phyloP scores from a whole-genome alignment of 2,888 invertebrate genomes.

The Druceiella hillmani region DNA sequence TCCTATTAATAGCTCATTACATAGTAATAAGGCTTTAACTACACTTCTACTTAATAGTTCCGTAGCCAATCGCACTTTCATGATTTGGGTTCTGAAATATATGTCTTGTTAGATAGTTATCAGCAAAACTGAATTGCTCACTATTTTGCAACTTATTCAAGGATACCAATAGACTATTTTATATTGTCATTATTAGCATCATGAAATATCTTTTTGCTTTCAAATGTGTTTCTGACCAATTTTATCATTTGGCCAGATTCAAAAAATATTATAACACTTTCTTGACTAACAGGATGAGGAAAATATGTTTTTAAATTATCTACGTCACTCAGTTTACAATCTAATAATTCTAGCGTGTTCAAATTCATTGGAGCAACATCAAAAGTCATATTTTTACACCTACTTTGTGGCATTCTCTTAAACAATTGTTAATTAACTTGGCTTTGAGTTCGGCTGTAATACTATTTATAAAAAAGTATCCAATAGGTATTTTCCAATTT shows the following conservation, averaged over 20 bases:
- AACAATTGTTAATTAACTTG: constrained; percentile 8
- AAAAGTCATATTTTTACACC: constrained; percentile 10
- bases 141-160: constrained; percentile 7
- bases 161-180: constrained; percentile 4
- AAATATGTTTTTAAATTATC: constrained; percentile 6
- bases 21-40: constrained; percentile 9
- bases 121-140: constrained; percentile 8
- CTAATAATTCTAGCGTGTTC: constrained; percentile 7
- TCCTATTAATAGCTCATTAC: constrained; percentile 6
- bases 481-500: constrained; percentile 26
- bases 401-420: constrained; percentile 8
- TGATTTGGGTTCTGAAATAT: constrained; percentile 9
- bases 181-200: constrained; percentile 4
- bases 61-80: constrained; percentile 12
- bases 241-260: constrained; percentile 14
- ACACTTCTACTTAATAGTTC: constrained; percentile 13
- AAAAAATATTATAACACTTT: constrained; percentile 9
- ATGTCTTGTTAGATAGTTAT: constrained; percentile 6
- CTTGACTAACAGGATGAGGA: constrained; percentile 3
- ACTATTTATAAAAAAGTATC: constrained; percentile 24
- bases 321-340: constrained; percentile 6
- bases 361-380: constrained; percentile 11
- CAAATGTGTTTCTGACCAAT: constrained; percentile 12
- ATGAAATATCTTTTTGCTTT: constrained; percentile 8
- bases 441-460: constrained; percentile 18